Evolutionary conservation across 37 sponge, comb jelly and placozoan genomes (phyloP).

Genomic region (Hexactinellida sp.): DNA sequence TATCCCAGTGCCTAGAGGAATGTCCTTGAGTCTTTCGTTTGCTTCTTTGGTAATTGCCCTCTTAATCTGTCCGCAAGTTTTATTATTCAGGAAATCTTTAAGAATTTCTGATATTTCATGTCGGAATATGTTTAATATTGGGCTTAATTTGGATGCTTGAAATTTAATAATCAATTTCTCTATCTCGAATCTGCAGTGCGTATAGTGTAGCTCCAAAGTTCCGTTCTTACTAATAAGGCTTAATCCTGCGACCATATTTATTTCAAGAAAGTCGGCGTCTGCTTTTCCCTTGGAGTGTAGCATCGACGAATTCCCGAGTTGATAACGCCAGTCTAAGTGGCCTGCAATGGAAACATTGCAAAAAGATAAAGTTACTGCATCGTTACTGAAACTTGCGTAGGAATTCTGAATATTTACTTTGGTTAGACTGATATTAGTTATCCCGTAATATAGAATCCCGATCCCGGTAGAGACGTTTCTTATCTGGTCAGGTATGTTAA

Average conservation of each 20-base stretch:
- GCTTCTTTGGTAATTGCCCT: neutral
- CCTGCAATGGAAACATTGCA: neutral
- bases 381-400: neutral
- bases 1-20: neutral
- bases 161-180: neutral
- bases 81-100: neutral
- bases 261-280: neutral
- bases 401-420: neutral
- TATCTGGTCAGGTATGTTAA: conserved; percentile 56
- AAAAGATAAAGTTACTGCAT: neutral
- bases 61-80: neutral
- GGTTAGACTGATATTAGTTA: neutral
- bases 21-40: neutral
- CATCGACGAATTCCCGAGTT: neutral
- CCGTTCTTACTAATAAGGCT: neutral
- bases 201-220: neutral
- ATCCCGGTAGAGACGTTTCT: conserved; percentile 37
- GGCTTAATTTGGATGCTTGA: neutral
- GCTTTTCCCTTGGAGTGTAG: neutral
- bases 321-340: neutral
- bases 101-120: neutral
- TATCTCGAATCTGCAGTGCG: neutral
- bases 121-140: neutral
- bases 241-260: neutral
- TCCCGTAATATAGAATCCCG: neutral